Percentiles rank a stretch among this genome's conserved stretches.
Conservation (phyloP, 2,888 invertebrate species). For the Stenodera caucasica region DNA sequence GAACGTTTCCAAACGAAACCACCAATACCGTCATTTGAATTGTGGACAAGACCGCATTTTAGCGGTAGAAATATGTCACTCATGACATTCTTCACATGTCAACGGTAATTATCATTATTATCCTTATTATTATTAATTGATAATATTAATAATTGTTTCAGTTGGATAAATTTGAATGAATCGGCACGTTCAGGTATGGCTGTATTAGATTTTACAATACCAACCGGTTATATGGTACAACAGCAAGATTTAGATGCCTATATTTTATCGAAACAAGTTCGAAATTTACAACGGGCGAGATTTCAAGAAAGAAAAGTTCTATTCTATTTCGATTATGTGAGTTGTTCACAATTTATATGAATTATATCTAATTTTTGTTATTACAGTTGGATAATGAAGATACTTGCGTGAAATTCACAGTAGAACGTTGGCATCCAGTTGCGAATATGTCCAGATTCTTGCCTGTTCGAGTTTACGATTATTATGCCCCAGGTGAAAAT, state of each 20-base stretch:
- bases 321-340: constrained; percentile 92
- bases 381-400: constrained; percentile 77
- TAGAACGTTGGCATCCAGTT: constrained; percentile 94
- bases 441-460: constrained; percentile 95
- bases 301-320: constrained; percentile 80
- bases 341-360: constrained; percentile 48
- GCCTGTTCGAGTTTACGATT: constrained; percentile 89
- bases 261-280: constrained; percentile 75
- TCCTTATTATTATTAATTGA: constrained; percentile 21
- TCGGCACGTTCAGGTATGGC: constrained; percentile 86
- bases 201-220: constrained; percentile 82
- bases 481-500: constrained; percentile 85
- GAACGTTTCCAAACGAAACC: constrained; percentile 82
- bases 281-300: constrained; percentile 81
- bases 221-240: constrained; percentile 89
- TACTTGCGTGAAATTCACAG: constrained; percentile 89
- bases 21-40: constrained; percentile 77
- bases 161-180: constrained; percentile 79
- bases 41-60: constrained; percentile 74
- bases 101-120: constrained; percentile 63
- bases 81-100: constrained; percentile 83
- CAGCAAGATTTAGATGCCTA: constrained; percentile 87
- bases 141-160: constrained; percentile 47
- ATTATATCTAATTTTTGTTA: constrained; percentile 16
- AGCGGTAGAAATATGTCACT: constrained; percentile 93